Base-by-base conservation (phyloP, 2,888 invertebrate genomes). In the Athrips mouffetella region DNA sequence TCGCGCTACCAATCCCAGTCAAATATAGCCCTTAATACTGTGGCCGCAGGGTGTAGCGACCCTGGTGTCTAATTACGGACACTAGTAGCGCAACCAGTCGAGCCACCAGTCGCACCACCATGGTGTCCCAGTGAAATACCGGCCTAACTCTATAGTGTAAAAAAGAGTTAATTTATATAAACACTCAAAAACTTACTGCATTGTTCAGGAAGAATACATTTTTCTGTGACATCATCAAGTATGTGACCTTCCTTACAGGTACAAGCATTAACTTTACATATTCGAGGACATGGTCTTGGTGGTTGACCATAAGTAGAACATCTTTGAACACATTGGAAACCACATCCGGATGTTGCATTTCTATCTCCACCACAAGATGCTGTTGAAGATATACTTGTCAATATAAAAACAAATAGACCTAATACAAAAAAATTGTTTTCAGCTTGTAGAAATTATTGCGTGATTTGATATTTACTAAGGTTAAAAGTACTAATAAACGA, bases 181-280 rank as follows among this genome's bases (percentile, higher is more conserved):
- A n/a, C n/a, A n/a, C n/a, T n/a, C n/a, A n/a, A n/a, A 10, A 16
- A 60, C 61, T 59, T 57, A 71, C 70, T 53, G 49, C 70, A 70
- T 0, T 68, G 6, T 35, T 58, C 21, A 16, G 63, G 58, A 0
- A 4, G 15, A 1, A 67, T 65, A 45, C 70, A 70, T 47, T 53
- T 59, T 0, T 53, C 18, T 1, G 20, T 45, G 35, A 58, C 57
- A 2, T 54, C 54, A 11, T 71, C 66, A 0, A 37, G 58, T 0
- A 60, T 58, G 27, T 39, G 65, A 0, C 47, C 60, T 3, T 59
- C 10, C 50, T 49, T 63, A 31, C 70, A 70, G 25, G 67, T 64
- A 27, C 70, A 70, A 1, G 52, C 54, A 31, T 69, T 63, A 0
- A 47, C 0, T 1, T 21, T 10, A 39, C 58, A 60, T 1, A 48